These are phyloP conservation scores for Zaprionus obscuricornis DNA, from an alignment of 2,888 invertebrate genomes.

Conservation along the genomic window DNA sequence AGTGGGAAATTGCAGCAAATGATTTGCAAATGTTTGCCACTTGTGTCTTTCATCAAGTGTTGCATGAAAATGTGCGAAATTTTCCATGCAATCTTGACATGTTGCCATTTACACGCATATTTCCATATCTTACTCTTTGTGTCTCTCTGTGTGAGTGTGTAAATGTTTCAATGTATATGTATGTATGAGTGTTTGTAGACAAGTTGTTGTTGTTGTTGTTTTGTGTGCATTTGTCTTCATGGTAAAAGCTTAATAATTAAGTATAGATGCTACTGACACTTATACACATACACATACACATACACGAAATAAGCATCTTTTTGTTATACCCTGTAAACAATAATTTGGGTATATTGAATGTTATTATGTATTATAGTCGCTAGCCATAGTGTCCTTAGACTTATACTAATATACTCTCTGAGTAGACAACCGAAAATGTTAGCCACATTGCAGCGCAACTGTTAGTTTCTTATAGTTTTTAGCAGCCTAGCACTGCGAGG, in stretches of 20 bases:
- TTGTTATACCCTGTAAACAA: too few relatives aligned
- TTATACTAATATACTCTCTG: too few relatives aligned
- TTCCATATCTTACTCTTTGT: background rate
- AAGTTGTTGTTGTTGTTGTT: too few relatives aligned
- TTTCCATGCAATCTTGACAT: conserved; percentile 20
- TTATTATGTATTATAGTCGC: too few relatives aligned
- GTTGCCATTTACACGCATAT: conserved; percentile 29
- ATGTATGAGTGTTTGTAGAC: too few relatives aligned
- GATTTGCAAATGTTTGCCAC: conserved; percentile 60
- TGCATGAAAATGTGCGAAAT: conserved; percentile 41
- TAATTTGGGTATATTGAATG: too few relatives aligned
- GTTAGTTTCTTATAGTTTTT: too few relatives aligned
- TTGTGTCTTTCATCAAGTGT: conserved; percentile 32
- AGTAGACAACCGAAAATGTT: too few relatives aligned
- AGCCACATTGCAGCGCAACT: too few relatives aligned
- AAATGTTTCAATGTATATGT: background rate
- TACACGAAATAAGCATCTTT: conserved; percentile 13
- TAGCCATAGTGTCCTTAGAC: too few relatives aligned
- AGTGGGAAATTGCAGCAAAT: conserved; percentile 43
- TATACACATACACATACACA: conserved; percentile 7
- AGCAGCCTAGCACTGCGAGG: too few relatives aligned
- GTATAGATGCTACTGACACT: conserved; percentile 43
- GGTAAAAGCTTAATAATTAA: conserved; percentile 64
- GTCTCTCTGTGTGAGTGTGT: background rate
- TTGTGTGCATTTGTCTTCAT: conserved; percentile 33